Evolutionary conservation across 2,797 vertebrate genomes (phyloP).

Genomic region (Myotis planiceps): DNA sequence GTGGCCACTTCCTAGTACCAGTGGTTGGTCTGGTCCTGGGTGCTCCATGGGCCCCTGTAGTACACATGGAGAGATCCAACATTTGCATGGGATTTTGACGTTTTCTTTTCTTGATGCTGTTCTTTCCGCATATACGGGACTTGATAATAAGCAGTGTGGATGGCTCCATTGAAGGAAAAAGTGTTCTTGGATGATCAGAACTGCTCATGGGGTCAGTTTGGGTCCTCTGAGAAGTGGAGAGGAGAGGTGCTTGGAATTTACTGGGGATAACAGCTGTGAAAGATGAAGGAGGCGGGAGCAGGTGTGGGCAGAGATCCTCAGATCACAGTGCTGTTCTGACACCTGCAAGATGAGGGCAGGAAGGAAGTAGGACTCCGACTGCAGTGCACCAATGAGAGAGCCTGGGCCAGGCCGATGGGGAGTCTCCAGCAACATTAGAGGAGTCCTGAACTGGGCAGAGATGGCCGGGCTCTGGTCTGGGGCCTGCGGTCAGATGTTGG

Average conservation of each 20-base stretch:
- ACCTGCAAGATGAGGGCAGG: not conserved
- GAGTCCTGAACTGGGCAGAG: not conserved
- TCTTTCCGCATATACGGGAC: not conserved
- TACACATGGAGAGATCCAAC: too few species aligned
- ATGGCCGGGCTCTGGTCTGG: fast-evolving
- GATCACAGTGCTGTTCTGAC: not conserved
- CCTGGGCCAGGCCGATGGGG: not conserved
- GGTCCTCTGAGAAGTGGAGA: not conserved
- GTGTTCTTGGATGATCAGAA: not conserved
- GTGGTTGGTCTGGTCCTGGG: not conserved
- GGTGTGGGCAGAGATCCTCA: not conserved
- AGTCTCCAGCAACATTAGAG: not conserved
- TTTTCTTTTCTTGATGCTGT: not conserved
- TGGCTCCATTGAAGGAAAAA: not conserved
- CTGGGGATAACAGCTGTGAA: not conserved
- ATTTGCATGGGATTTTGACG: not conserved
- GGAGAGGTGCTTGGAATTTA: not conserved
- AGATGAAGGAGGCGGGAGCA: not conserved
- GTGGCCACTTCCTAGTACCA: not conserved
- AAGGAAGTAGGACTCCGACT: fast-evolving
- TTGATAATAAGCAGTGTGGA: not conserved
- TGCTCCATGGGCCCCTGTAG: not conserved
- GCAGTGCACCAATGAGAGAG: not conserved
- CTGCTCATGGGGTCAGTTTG: not conserved
- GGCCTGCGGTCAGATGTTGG: fast-evolving